These are phyloP conservation scores for Helicoverpa assulta DNA, from an alignment of 2,888 invertebrate genomes.

Conservation along the genomic window DNA sequence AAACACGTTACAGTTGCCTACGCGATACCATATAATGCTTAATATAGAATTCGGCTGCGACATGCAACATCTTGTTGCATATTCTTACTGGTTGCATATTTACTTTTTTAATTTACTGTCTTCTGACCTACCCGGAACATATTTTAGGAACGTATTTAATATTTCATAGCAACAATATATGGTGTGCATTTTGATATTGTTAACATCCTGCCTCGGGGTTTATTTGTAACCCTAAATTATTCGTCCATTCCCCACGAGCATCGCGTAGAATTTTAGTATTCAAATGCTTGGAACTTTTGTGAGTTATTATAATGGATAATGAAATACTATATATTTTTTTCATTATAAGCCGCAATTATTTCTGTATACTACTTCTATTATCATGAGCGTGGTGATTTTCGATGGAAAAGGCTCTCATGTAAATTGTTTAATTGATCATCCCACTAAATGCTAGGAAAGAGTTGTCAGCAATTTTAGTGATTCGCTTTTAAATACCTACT, in stretches of 20 bases:
- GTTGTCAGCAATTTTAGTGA: constrained; percentile 56
- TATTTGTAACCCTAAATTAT: constrained; percentile 15
- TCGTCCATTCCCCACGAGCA: constrained; percentile 56
- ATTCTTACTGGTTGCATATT: constrained; percentile 26
- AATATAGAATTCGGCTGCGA: background rate
- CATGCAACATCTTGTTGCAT: constrained; percentile 17
- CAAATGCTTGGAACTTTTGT: constrained; percentile 61
- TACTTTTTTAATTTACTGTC: constrained; percentile 20
- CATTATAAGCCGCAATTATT: constrained; percentile 54
- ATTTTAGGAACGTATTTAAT: constrained; percentile 32
- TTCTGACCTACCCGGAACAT: constrained; percentile 35
- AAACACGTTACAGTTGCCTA: background rate
- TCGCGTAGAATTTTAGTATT: constrained; percentile 69
- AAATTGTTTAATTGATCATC: constrained; percentile 77
- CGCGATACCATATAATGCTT: too few species aligned
- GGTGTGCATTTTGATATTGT: constrained; percentile 27
- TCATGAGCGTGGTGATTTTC: constrained; percentile 68
- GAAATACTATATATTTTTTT: constrained; percentile 52
- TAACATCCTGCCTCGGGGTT: constrained; percentile 27
- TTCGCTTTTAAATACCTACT: constrained; percentile 16
- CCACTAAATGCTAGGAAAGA: constrained; percentile 64
- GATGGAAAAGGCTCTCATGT: constrained; percentile 79
- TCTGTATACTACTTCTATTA: constrained; percentile 52
- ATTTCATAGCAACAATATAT: constrained; percentile 27
- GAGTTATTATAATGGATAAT: constrained; percentile 40